Evolutionary conservation across 1,140 invertebrate genomes (phyloP).

Genomic region (Drosophila busckii): DNA sequence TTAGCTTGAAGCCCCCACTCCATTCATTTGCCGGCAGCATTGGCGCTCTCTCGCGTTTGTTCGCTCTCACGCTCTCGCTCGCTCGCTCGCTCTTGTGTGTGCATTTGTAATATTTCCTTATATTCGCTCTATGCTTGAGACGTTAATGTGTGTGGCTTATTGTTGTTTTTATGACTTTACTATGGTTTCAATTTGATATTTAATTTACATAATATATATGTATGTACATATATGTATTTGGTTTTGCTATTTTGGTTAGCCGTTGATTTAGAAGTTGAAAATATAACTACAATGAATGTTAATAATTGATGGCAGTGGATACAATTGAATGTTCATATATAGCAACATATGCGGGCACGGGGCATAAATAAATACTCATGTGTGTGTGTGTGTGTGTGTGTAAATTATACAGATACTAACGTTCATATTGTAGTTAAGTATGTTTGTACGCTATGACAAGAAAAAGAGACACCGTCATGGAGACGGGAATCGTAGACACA

Average conservation of each 20-base stretch:
- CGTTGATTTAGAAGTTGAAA: too few species aligned
- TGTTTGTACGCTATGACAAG: conserved; percentile 24
- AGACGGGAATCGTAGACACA: conserved; percentile 30
- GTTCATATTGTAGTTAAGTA: conserved; percentile 23
- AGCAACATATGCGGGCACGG: conserved; percentile 61
- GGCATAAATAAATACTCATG: conserved; percentile 26
- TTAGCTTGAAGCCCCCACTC: conserved; percentile 7
- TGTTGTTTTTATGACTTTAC: conserved; percentile 54
- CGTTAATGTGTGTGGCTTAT: conserved; percentile 23
- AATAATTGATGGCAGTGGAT: conserved; percentile 5
- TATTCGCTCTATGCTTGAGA: conserved; percentile 23
- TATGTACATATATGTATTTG: too few species aligned
- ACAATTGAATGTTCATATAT: conserved; percentile 24
- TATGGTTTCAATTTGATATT: conserved; percentile 72
- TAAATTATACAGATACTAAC: conserved; percentile 32
- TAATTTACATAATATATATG: too few species aligned
- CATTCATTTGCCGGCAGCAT: conserved; percentile 5
- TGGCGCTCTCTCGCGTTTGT: conserved; percentile 6
- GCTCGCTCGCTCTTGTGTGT: conserved; percentile 49
- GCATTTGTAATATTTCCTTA: conserved; percentile 58
- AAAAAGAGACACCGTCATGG: conserved; percentile 15
- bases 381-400: conserved; percentile 3
- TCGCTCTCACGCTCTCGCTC: conserved; percentile 30
- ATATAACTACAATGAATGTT: conserved; percentile 34
- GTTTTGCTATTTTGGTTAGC: too few species aligned